These are phyloP conservation scores for Tiliacea aurago DNA, from an alignment of 2,888 invertebrate genomes.

Conservation along the genomic window DNA sequence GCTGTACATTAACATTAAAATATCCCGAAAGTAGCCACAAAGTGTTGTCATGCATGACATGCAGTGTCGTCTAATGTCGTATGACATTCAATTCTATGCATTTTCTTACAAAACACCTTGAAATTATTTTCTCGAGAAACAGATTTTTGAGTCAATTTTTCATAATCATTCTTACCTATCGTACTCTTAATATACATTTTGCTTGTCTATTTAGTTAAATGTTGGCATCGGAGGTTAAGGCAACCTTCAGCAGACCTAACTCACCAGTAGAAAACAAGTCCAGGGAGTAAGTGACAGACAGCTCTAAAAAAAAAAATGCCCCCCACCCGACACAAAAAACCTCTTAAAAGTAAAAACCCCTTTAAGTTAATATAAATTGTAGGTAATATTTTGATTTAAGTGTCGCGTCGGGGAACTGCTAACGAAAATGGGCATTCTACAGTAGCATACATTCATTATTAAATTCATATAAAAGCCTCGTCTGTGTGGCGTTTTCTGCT, in stretches of 20 bases:
- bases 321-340: too few species aligned
- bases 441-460: too few species aligned
- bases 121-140: background rate
- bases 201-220: background rate
- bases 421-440: too few species aligned
- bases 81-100: background rate
- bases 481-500: too few species aligned
- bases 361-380: too few species aligned
- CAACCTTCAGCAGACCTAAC: constrained; percentile 11
- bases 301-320: background rate
- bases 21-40: background rate
- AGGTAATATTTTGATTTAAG: too few species aligned
- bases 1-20: background rate
- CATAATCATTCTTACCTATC: background rate
- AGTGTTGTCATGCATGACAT: background rate
- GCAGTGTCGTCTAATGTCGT: too few species aligned
- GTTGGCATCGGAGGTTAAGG: background rate
- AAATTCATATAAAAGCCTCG: too few species aligned
- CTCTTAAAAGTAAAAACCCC: too few species aligned
- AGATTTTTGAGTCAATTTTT: background rate
- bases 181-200: background rate
- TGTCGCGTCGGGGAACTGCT: too few species aligned
- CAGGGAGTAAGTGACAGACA: constrained; percentile 18
- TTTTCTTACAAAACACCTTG: background rate
- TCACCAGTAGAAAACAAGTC: constrained; percentile 1